Evolutionary conservation across 1,140 invertebrate species (phyloP).

Genomic region (Euura lappo): DNA sequence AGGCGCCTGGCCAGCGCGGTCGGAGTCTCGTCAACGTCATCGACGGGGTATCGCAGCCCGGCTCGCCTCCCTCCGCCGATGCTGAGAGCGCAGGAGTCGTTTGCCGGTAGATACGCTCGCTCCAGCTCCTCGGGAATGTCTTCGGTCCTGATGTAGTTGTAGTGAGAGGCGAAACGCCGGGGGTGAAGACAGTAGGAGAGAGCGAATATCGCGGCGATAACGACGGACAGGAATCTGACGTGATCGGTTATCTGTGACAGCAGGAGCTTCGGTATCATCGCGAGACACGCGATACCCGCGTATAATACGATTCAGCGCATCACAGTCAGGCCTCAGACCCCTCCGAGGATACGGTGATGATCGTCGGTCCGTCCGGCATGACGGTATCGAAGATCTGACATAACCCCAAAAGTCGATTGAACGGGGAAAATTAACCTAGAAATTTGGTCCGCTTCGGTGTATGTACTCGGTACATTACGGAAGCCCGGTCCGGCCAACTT

Average conservation of each 20-base stretch:
- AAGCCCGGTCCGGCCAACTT: too few species aligned
- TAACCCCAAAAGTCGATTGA: too few species aligned
- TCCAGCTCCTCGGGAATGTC: constrained; percentile 55
- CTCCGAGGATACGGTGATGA: too few species aligned
- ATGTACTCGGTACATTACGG: too few species aligned
- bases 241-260: constrained; percentile 27
- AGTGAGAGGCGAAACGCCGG: constrained; percentile 54
- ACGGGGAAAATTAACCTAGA: too few species aligned
- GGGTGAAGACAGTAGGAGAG: constrained; percentile 53
- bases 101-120: constrained; percentile 43
- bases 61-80: constrained; percentile 27
- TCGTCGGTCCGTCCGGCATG: too few species aligned
- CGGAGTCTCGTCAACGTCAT: constrained; percentile 44
- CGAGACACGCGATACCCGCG: neutral
- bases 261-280: neutral
- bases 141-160: constrained; percentile 49
- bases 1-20: constrained; percentile 43
- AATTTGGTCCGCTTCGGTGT: too few species aligned
- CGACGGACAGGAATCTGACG: constrained; percentile 38
- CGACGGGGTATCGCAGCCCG: constrained; percentile 51
- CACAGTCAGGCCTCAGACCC: too few species aligned
- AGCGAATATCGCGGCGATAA: constrained; percentile 37
- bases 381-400: too few species aligned
- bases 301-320: too few species aligned
- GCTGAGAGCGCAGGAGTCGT: constrained; percentile 48